Evolutionary conservation across 2,113 vertebrate species (phyloP).

Genomic region (Oryzias celebensis): DNA sequence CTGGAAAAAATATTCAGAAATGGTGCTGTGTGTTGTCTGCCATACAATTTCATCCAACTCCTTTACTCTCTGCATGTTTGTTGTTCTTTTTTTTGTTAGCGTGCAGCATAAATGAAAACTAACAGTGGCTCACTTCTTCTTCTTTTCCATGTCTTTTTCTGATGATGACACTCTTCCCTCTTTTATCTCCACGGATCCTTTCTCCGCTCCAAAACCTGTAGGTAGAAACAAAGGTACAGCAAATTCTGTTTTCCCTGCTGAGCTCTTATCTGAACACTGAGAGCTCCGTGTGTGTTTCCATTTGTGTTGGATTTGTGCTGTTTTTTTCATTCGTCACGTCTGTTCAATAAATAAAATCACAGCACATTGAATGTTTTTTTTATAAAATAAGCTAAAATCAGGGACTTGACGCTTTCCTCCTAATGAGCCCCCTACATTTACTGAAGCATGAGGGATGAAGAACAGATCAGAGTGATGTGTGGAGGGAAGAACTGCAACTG

Average conservation of each 20-base stretch:
- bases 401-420: conserved; percentile 22
- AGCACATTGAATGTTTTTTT: conserved; percentile 19
- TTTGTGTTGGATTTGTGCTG: conserved; percentile 15
- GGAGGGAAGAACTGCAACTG: conserved; percentile 20
- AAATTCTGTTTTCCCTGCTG: conserved; percentile 29
- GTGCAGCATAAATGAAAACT: conserved; percentile 24
- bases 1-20: background rate
- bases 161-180: conserved; percentile 50
- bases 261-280: conserved; percentile 13
- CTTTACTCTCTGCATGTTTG: conserved; percentile 52
- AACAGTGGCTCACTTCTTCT: conserved; percentile 50
- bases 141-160: conserved; percentile 45
- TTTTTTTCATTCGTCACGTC: conserved; percentile 40
- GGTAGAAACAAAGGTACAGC: conserved; percentile 96
- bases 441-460: conserved; percentile 27
- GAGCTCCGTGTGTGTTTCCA: background rate
- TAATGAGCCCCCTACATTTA: conserved; percentile 15
- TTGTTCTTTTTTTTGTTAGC: conserved; percentile 32
- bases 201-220: conserved; percentile 82
- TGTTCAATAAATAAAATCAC: conserved; percentile 41
- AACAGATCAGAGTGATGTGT: conserved; percentile 20
- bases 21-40: conserved; percentile 11
- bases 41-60: conserved; percentile 11
- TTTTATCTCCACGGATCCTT: conserved; percentile 59
- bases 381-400: conserved; percentile 25